phyloP scores from a whole-genome alignment of 1,140 invertebrate species.

The Lepidotrigona ventralis region DNA sequence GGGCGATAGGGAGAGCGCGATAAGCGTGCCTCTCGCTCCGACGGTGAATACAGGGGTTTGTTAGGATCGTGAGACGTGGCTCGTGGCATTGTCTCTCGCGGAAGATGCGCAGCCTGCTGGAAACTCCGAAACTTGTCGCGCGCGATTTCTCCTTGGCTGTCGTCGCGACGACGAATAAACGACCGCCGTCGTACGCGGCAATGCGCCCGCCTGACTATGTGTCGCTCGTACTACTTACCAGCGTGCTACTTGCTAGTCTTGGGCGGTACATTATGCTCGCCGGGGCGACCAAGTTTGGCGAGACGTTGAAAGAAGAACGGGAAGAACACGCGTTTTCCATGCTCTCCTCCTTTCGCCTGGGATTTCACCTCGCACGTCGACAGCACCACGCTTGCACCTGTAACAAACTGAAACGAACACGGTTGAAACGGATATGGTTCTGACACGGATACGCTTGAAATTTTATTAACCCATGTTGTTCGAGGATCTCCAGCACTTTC shows the following conservation, averaged over 20 bases:
- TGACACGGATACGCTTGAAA: no score
- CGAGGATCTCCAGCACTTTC: no score
- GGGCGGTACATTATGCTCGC: conserved; percentile 23
- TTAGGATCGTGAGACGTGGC: not conserved
- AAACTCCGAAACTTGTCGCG: conserved; percentile 50
- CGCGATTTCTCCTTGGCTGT: conserved; percentile 33
- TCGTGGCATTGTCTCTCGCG: conserved; percentile 43
- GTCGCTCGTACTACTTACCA: conserved; percentile 43
- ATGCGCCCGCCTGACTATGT: conserved; percentile 34
- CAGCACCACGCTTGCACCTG: not conserved
- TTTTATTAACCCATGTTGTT: no score
- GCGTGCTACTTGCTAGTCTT: conserved; percentile 13
- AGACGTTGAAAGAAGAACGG: not conserved
- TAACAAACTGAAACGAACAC: no score
- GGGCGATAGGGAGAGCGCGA: not conserved
- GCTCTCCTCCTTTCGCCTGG: not conserved
- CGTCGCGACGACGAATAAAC: conserved; percentile 52
- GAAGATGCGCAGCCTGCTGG: conserved; percentile 37
- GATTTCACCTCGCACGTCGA: not conserved
- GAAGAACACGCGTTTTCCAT: no score
- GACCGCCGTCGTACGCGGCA: conserved; percentile 31
- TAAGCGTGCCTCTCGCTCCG: conserved; percentile 21
- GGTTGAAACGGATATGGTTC: no score
- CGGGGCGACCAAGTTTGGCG: conserved; percentile 19
- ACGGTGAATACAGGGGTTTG: not conserved